A percentile compares a stretch with the other conserved stretches of the same genome.
phyloP scores from a whole-genome alignment of 2,888 invertebrate species.

The Metacarcinus magister region DNA sequence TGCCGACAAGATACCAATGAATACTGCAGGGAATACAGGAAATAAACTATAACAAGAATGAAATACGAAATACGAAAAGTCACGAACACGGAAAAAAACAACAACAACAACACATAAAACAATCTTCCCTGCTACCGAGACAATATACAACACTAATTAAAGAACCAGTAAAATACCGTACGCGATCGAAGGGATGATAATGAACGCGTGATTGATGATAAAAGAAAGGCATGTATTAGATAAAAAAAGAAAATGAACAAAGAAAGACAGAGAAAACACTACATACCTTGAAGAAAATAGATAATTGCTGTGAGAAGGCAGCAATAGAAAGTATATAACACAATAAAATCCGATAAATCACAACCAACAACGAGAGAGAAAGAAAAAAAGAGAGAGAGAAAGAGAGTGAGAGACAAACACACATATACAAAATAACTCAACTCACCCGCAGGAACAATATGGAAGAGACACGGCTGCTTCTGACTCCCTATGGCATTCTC shows the following conservation, averaged over 20 bases:
- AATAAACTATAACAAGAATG: not conserved
- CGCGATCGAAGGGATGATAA: too few species aligned
- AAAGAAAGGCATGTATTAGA: not conserved
- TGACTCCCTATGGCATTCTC: conserved; percentile 70
- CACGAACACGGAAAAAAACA: not conserved
- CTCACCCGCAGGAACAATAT: conserved; percentile 79
- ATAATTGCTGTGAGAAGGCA: too few species aligned
- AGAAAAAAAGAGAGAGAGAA: not conserved
- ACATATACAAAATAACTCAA: not conserved
- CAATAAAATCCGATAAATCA: too few species aligned
- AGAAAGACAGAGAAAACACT: not conserved
- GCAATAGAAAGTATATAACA: too few species aligned
- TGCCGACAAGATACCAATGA: too few species aligned
- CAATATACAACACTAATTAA: not conserved
- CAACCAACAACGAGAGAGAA: not conserved
- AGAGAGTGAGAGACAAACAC: conserved; percentile 8
- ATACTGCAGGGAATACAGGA: not conserved
- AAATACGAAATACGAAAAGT: not conserved
- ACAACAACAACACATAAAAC: not conserved
- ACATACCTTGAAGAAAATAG: too few species aligned
- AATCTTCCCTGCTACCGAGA: not conserved
- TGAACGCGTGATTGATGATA: not conserved
- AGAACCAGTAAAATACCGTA: too few species aligned
- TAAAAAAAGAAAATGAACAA: not conserved
- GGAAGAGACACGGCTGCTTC: conserved; percentile 73